Conservation (phyloP, 92 coral and sea anemone species). For the Palythoa caribaeorum region DNA sequence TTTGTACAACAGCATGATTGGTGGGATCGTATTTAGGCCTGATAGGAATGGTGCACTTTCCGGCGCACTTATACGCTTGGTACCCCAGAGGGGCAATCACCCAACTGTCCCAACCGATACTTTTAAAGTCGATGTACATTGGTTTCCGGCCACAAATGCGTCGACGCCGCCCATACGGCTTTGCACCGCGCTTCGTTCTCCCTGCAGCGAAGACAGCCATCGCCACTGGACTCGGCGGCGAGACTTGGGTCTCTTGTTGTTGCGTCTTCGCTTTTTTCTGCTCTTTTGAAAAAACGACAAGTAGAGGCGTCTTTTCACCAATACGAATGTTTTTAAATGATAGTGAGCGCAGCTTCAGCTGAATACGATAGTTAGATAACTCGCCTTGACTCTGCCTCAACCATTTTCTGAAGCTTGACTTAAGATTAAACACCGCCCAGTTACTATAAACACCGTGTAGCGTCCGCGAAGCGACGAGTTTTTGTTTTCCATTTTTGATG, state of each 20-base stretch:
- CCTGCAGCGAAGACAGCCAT: constrained; percentile 25
- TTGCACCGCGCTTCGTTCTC: constrained; percentile 42
- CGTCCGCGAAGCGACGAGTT: constrained; percentile 15
- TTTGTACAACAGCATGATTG: constrained; percentile 96
- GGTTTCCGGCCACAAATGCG: constrained; percentile 76
- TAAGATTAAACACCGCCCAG: constrained; percentile 36
- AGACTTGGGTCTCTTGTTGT: not conserved
- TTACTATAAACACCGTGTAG: constrained; percentile 34
- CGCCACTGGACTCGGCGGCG: constrained; percentile 9
- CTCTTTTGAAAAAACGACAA: constrained; percentile 41
- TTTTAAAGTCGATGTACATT: constrained; percentile 81
- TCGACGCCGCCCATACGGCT: constrained; percentile 63
- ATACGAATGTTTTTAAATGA: not conserved
- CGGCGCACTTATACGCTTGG: constrained; percentile 87
- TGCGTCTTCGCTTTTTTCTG: constrained; percentile 15
- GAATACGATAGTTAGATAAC: constrained; percentile 26
- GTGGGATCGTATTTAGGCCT: constrained; percentile 84
- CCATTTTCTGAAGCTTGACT: constrained; percentile 38
- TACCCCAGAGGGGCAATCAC: constrained; percentile 96
- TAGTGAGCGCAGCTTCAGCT: constrained; percentile 17
- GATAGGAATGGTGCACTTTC: constrained; percentile 87
- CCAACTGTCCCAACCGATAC: constrained; percentile 91
- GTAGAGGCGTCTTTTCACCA: constrained; percentile 25
- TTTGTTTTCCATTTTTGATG: constrained; percentile 10
- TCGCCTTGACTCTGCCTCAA: constrained; percentile 19